A percentile compares a stretch with the other conserved stretches of the same genome.
phyloP scores from a whole-genome alignment of 2,888 invertebrate species.

The Drosophila prostipennis region DNA sequence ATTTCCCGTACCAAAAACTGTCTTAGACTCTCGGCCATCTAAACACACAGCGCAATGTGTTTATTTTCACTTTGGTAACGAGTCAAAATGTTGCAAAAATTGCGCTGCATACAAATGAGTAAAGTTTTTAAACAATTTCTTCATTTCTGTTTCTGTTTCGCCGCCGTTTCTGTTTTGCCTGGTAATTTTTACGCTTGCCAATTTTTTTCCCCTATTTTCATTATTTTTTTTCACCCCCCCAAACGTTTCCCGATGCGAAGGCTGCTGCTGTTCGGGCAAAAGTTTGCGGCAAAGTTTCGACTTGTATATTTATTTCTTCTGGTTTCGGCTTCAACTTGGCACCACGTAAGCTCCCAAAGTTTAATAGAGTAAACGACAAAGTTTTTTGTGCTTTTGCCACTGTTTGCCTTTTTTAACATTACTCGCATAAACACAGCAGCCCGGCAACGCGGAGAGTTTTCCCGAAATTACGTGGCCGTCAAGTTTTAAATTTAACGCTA shows the following conservation, averaged over 20 bases:
- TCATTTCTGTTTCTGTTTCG: constrained; percentile 54
- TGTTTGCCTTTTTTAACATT: constrained; percentile 53
- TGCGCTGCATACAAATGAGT: constrained; percentile 82
- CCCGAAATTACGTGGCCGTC: constrained; percentile 72
- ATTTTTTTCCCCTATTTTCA: constrained; percentile 37
- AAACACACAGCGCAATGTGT: constrained; percentile 37
- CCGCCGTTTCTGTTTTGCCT: constrained; percentile 41
- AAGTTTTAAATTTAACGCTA: constrained; percentile 66
- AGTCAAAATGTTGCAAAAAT: constrained; percentile 81
- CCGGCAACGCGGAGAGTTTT: constrained; percentile 13
- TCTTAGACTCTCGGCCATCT: constrained; percentile 2
- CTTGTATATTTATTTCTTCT: constrained; percentile 76
- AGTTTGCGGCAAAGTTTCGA: constrained; percentile 71
- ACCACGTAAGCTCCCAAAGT: constrained; percentile 81
- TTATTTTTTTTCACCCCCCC: constrained; percentile 19
- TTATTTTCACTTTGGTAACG: constrained; percentile 66
- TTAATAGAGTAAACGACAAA: constrained; percentile 82
- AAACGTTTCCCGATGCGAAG: background rate
- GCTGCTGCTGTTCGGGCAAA: constrained; percentile 43
- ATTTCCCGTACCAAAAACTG: background rate
- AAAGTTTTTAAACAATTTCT: constrained; percentile 75
- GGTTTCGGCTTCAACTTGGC: constrained; percentile 74
- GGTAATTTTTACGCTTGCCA: constrained; percentile 57
- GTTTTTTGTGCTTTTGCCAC: constrained; percentile 65
- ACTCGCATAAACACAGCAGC: constrained; percentile 57